phyloP scores from a whole-genome alignment of 2,797 vertebrate species.

The Chanos chanos region DNA sequence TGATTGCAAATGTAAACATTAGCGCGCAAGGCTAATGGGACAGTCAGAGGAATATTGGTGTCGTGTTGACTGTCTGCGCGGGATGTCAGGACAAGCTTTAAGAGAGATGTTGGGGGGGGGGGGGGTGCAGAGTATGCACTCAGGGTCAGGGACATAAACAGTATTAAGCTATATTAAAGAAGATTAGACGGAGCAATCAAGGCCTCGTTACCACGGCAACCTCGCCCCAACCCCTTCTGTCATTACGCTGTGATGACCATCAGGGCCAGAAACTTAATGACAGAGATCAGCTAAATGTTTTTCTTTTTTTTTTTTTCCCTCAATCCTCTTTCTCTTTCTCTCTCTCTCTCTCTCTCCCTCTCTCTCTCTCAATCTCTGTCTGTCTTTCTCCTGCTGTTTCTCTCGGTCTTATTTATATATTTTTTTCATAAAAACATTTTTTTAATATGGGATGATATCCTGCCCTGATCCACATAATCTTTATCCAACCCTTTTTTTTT shows the following conservation, averaged over 20 bases:
- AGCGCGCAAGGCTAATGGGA: background rate
- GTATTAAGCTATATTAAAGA: constrained; percentile 43
- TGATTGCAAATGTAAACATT: constrained; percentile 2
- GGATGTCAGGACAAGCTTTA: constrained; percentile 29
- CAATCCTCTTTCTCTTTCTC: background rate
- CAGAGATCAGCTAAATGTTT: constrained; percentile 22
- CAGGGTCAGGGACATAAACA: constrained; percentile 34
- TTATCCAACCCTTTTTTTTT: background rate
- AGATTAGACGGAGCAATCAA: constrained; percentile 75
- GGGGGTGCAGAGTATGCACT: constrained; percentile 34
- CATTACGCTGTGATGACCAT: constrained; percentile 56
- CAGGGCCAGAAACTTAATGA: constrained; percentile 32
- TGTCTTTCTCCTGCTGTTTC: no score
- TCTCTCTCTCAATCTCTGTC: no score
- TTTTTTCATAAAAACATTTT: background rate
- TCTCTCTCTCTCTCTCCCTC: background rate
- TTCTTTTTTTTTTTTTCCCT: background rate
- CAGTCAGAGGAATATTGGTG: constrained; percentile 20
- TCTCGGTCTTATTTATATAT: no score
- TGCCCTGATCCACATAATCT: background rate
- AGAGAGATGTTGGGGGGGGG: no score
- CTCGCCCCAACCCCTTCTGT: constrained; percentile 56
- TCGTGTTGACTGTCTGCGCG: background rate
- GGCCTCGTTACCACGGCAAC: constrained; percentile 65
- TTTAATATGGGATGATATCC: constrained; percentile 2